Evolutionary conservation across 2,888 invertebrate species (phyloP), one percentile per base, ranked within the genome.

Genomic region (Calliopum simillimum): DNA sequence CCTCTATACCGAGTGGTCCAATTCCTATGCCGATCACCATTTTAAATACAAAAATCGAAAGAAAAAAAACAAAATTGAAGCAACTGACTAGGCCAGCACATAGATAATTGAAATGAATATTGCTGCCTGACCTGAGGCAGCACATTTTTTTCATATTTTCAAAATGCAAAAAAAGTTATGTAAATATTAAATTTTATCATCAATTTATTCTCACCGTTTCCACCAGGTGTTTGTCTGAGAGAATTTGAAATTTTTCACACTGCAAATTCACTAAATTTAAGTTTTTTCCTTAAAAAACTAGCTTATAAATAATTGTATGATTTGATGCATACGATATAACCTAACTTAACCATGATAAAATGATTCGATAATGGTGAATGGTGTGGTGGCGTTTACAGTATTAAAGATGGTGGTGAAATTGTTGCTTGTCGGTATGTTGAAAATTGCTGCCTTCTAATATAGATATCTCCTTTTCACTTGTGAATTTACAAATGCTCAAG

Each of bases 271-370:
- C 84, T 84, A 84, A 84, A 83, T 83, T 83, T 81, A 86, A 82
- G 84, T 83, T 84, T 85, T 83, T 83, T 80, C 83, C 85, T 85
- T 86, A 86, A 84, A 84, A 83, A 86, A 85, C 85, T 85, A 85
- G 83, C 85, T 86, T 85, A 85, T 84, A 85, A 85, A 83, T 86
- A 84, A 83, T 84, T 86, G 84, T 85, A 85, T 86, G 86, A 85
- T 82, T 85, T 84, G 83, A 86, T 85, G 84, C 84, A 84, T 83
- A 84, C 84, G 84, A 82, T 84, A 85, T 86, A 86, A 85, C 85
- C 85, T 85, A 86, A 85, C 85, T 85, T 85, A 81, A 81, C 79
- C 80, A 84, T 85, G 85, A 85, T 84, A 85, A 85, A 81, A 79
- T 78, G 78, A 78, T 78, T 79, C 78, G 78, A 79, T 76, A 79